phyloP scores from a whole-genome alignment of 2,113 vertebrate genomes.

The Centropus bengalensis region DNA sequence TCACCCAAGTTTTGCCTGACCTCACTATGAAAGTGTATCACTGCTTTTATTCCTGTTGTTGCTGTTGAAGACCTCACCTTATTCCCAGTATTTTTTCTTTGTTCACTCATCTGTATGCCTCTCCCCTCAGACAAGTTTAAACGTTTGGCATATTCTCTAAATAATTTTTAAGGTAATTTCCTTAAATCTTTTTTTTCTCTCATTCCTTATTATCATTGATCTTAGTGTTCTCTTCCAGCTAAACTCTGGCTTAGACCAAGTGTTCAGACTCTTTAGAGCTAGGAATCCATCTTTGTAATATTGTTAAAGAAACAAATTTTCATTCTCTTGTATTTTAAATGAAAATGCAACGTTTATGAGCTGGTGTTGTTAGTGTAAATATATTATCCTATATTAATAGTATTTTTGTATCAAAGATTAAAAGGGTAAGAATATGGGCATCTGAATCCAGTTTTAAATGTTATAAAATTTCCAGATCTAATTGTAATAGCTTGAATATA shows the following conservation, averaged over 20 bases:
- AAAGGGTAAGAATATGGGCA: not conserved
- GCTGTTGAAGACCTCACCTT: not conserved
- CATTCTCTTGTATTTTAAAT: not conserved
- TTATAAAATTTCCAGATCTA: not conserved
- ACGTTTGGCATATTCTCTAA: not conserved
- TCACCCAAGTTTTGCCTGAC: not conserved
- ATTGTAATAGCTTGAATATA: not conserved
- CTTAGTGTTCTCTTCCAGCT: not conserved
- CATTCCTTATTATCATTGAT: not conserved
- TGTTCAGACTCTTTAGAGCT: not conserved
- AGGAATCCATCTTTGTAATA: not conserved
- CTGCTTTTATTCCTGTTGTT: not conserved
- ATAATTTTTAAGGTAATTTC: not conserved
- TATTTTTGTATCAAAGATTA: not conserved
- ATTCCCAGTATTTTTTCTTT: not conserved
- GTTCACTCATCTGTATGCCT: not conserved
- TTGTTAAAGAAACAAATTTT: not conserved
- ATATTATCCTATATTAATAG: not conserved
- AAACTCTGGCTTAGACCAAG: not conserved
- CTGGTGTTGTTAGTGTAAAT: not conserved
- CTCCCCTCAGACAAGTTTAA: not conserved
- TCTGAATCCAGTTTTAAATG: not conserved
- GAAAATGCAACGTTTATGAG: not conserved
- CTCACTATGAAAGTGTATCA: not conserved
- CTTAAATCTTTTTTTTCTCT: not conserved